These are phyloP conservation scores for Scaptomyza parva DNA, from an alignment of 2,888 invertebrate species.

Conservation along the genomic window DNA sequence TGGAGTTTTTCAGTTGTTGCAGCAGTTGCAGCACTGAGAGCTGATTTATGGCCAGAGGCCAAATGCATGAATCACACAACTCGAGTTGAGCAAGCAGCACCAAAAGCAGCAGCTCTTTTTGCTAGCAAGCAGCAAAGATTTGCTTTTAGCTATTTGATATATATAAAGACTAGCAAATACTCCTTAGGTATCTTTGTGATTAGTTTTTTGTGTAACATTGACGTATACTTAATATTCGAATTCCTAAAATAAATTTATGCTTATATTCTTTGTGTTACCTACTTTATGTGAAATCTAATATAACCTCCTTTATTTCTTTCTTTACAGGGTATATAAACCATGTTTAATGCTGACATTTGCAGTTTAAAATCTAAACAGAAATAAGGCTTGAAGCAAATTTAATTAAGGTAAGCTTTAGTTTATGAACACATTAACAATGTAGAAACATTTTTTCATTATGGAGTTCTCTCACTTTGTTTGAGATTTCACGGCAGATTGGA, in stretches of 20 bases:
- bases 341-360: conserved; percentile 41
- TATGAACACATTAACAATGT: not conserved
- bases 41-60: conserved; percentile 69
- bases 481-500: not conserved
- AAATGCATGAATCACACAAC: conserved; percentile 57
- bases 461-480: not conserved
- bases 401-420: conserved; percentile 9
- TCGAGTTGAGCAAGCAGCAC: conserved; percentile 17
- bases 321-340: not conserved
- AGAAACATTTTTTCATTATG: not conserved
- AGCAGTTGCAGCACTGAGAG: conserved; percentile 16
- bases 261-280: too few relatives aligned
- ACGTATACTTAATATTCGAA: not conserved
- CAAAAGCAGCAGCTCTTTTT: too few relatives aligned
- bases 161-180: conserved; percentile 41
- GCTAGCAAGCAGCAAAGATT: not conserved
- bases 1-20: conserved; percentile 3
- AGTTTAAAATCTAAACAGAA: conserved; percentile 42
- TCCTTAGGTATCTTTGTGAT: conserved; percentile 12
- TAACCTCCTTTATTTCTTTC: not conserved
- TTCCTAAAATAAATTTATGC: too few relatives aligned
- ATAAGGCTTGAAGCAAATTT: conserved; percentile 19
- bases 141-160: not conserved
- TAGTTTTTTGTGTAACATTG: not conserved
- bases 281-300: too few relatives aligned